Percentiles rank a stretch among this genome's conserved stretches.
phyloP scores from a whole-genome alignment of 2,113 vertebrate genomes.

The Mormyrus iriodes region DNA sequence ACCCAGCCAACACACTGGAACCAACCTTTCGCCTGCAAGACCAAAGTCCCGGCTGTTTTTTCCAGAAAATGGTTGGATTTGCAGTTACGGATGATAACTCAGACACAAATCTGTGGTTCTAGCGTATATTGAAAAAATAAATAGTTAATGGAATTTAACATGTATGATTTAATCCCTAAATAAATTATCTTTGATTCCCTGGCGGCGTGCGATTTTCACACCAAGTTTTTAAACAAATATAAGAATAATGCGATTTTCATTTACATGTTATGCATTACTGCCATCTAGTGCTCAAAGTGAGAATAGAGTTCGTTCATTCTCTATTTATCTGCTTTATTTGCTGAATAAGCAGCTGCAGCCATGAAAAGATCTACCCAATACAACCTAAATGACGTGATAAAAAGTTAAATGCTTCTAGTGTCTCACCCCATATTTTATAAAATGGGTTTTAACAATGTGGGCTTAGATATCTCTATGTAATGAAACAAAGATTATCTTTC shows the following conservation, averaged over 20 bases:
- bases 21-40: not conserved
- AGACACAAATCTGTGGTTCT: not conserved
- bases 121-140: not conserved
- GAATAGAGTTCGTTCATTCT: not conserved
- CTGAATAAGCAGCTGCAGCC: not conserved
- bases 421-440: too few species aligned
- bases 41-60: not conserved
- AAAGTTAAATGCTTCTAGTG: too few species aligned
- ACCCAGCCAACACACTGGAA: not conserved
- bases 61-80: not conserved
- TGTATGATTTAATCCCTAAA: not conserved
- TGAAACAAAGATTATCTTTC: too few species aligned
- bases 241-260: not conserved
- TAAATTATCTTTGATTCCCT: not conserved
- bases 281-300: constrained; percentile 32
- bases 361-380: not conserved
- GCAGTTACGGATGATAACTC: not conserved
- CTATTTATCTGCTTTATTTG: not conserved
- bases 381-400: too few species aligned
- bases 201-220: not conserved
- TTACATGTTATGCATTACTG: constrained; percentile 17
- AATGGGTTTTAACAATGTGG: too few species aligned
- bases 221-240: not conserved
- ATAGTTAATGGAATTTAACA: not conserved
- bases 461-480: too few species aligned